These are phyloP conservation scores for Dallia pectoralis DNA, from an alignment of 2,797 vertebrate genomes.

Conservation along the genomic window DNA sequence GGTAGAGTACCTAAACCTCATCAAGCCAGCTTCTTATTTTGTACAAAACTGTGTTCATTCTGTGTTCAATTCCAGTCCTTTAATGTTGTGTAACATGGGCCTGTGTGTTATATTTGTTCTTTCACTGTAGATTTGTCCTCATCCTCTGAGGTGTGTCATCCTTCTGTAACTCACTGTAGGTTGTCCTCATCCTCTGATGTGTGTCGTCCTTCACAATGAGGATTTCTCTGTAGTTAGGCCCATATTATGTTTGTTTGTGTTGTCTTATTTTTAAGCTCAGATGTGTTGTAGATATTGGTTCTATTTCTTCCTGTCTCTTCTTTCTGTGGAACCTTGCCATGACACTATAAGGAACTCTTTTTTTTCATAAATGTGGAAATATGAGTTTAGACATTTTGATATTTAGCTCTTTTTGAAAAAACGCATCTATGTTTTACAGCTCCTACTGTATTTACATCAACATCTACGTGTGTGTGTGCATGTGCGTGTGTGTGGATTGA, in stretches of 20 bases:
- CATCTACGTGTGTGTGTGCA: slow-evolving; percentile 30
- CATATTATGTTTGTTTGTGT: slow-evolving; percentile 1
- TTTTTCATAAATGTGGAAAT: slow-evolving; percentile 46
- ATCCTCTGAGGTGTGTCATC: no score
- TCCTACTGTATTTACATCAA: slow-evolving; percentile 57
- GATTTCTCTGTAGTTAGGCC: background rate
- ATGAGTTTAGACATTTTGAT: slow-evolving; percentile 59
- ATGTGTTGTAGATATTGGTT: slow-evolving; percentile 48
- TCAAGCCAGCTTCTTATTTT: slow-evolving; percentile 7
- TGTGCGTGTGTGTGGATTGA: slow-evolving; percentile 9
- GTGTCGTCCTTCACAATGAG: background rate
- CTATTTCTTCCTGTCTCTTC: slow-evolving; percentile 37
- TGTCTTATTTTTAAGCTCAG: slow-evolving; percentile 33
- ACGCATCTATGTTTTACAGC: slow-evolving; percentile 44
- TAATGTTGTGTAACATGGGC: slow-evolving; percentile 23
- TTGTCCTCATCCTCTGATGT: background rate
- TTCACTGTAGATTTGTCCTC: no score
- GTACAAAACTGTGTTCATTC: slow-evolving; percentile 30
- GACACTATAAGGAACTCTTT: slow-evolving; percentile 49
- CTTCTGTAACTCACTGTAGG: no score
- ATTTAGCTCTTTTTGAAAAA: slow-evolving; percentile 55
- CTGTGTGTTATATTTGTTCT: no score
- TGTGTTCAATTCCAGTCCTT: no score
- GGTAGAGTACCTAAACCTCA: slow-evolving; percentile 11
- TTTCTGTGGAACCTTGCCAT: slow-evolving; percentile 55